Percentiles rank a stretch among this genome's conserved stretches.
Conservation (phyloP, 2,797 vertebrate genomes). For the Chrysocyon brachyurus region DNA sequence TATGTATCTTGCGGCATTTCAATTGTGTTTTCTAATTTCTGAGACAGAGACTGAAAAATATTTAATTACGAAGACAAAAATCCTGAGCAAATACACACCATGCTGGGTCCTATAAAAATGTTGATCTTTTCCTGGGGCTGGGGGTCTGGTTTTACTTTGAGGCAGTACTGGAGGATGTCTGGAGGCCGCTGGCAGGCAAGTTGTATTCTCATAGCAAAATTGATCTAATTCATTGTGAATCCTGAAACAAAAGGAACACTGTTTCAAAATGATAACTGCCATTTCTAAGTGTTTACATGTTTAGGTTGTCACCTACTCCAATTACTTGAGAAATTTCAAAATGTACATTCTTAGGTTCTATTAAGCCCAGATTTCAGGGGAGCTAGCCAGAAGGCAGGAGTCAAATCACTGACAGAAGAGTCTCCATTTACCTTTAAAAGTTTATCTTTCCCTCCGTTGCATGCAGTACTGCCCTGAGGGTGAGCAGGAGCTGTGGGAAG, state of each 20-base stretch:
- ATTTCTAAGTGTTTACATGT: neutral
- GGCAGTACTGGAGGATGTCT: neutral
- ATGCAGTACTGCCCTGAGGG: neutral
- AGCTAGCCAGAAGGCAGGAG: neutral
- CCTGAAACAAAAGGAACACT: neutral
- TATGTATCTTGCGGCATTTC: neutral
- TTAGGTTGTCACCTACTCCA: conserved; percentile 2
- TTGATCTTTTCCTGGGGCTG: conserved; percentile 5
- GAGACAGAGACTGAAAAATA: conserved; percentile 22
- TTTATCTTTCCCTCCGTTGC: neutral
- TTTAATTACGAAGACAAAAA: conserved; percentile 63
- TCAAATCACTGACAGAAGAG: neutral
- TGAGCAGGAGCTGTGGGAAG: neutral
- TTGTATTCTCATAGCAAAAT: neutral
- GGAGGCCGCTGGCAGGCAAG: neutral
- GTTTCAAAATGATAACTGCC: conserved; percentile 32
- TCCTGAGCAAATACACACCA: neutral
- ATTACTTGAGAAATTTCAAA: neutral
- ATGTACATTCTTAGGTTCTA: neutral
- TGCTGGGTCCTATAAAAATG: conserved; percentile 2
- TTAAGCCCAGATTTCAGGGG: neutral
- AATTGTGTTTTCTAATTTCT: conserved; percentile 49
- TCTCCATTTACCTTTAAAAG: neutral
- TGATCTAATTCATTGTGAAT: conserved; percentile 15
- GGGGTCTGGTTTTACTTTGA: conserved; percentile 30